phyloP scores from a whole-genome alignment of 1,140 invertebrate genomes.

The Rhyzopertha dominica region DNA sequence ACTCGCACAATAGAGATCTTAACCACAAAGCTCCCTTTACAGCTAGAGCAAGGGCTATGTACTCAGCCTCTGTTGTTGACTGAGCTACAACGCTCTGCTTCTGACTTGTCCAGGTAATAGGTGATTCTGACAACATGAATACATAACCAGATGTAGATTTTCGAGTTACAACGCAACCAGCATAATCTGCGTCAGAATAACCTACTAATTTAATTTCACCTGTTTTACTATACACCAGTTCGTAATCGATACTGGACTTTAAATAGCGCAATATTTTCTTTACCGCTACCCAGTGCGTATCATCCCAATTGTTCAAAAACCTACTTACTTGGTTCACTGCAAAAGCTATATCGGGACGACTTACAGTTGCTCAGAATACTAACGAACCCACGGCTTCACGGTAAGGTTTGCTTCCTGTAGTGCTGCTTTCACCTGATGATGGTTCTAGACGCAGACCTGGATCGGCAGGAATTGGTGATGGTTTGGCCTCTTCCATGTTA shows the following conservation, averaged over 20 bases:
- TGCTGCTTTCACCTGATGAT: too few relatives aligned
- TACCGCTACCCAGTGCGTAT: constrained; percentile 36
- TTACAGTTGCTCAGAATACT: constrained; percentile 38
- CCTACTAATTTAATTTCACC: not conserved
- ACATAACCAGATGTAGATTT: constrained; percentile 37
- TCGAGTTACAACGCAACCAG: constrained; percentile 32
- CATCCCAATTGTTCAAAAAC: constrained; percentile 24
- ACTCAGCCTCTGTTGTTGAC: constrained; percentile 47
- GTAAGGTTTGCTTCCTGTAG: too few relatives aligned
- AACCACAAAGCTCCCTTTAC: constrained; percentile 38
- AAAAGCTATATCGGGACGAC: constrained; percentile 46
- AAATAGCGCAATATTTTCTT: constrained; percentile 45
- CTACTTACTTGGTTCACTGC: constrained; percentile 37
- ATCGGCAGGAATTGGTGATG: too few relatives aligned
- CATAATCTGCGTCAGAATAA: constrained; percentile 39
- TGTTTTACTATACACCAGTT: constrained; percentile 20
- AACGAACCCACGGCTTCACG: constrained; percentile 41
- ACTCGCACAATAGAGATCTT: constrained; percentile 29
- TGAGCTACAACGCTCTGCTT: constrained; percentile 39
- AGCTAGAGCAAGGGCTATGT: constrained; percentile 34
- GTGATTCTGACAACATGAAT: constrained; percentile 26
- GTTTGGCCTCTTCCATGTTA: too few relatives aligned
- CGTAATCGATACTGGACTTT: constrained; percentile 40
- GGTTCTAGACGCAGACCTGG: too few relatives aligned
- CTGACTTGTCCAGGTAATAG: constrained; percentile 40